Evolutionary conservation across 2,888 invertebrate species (phyloP), one percentile per base, ranked within the genome.

Genomic region (Nysson spinosus): DNA sequence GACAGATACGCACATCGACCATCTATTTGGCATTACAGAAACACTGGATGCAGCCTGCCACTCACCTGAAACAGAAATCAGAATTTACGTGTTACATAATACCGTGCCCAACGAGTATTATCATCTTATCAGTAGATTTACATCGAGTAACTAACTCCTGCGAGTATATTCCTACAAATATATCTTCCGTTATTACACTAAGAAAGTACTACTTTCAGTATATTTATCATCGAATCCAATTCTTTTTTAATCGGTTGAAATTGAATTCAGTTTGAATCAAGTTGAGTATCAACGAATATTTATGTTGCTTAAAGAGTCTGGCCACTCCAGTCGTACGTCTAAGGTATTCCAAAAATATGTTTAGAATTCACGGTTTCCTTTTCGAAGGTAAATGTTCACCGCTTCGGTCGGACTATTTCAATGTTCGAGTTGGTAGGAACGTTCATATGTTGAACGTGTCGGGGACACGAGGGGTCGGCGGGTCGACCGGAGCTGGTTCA

Each of bases 21-120:
- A 85, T 83, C 85, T 86, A 86, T 87, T 87, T 87, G 87, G 87
- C 87, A 87, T 87, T 86, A 85, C 84, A 84, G 82, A 85, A 82
- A 85, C 85, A 82, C 83, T 83, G 83, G 85, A 81, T 83, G 86
- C 85, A 81, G 83, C 81, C 83, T 83, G 84, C 85, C 84, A 87
- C 87, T 87, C 87, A 87, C 87, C 87, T 87, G 83, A 64, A 87
- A 86, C 87, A 86, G 55, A 77, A 78, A 80, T 56, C 72, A 67
- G 66, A 69, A 72, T 61, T 40, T 16, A 34, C 6, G 12, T n/a
- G 51, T 55, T 69, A 34, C 12, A 4, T 14, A 4, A 34, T 14
- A 7, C 4, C n/a, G 9, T 5, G 12, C 12, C 14, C 14, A 3
- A 2, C 1, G 34, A 16, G 7, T 4, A 7, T 6, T 34, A 6